Evolutionary conservation across 2,888 invertebrate species (phyloP).

Genomic region (Caenorhabditis doughertyi): DNA sequence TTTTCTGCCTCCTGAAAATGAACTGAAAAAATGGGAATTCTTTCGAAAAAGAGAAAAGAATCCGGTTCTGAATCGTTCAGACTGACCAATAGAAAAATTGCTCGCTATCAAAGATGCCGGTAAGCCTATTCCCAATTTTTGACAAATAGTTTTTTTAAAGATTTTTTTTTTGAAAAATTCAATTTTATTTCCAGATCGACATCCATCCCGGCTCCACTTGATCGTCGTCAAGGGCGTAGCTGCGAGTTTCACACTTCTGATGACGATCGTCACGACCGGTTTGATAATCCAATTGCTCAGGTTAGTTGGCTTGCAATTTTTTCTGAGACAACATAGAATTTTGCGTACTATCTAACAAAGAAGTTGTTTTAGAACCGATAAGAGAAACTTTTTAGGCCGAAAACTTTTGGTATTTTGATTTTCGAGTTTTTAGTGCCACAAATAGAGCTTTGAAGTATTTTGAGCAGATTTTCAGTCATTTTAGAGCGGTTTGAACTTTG

Average conservation of each 20-base stretch:
- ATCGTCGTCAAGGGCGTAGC: slow-evolving; percentile 74
- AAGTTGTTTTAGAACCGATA: no score
- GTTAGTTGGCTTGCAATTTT: slow-evolving; percentile 35
- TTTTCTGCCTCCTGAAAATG: no score
- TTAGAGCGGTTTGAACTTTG: no score
- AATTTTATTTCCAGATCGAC: slow-evolving; percentile 63
- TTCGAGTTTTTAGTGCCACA: no score
- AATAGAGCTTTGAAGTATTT: no score
- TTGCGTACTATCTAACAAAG: no score
- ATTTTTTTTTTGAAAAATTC: no score
- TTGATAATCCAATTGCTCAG: slow-evolving; percentile 77
- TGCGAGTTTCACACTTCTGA: slow-evolving; percentile 74
- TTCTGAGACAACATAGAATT: not conserved
- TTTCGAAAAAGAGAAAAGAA: slow-evolving; percentile 22
- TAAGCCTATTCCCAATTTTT: no score
- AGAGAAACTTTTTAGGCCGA: no score
- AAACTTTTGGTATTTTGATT: no score
- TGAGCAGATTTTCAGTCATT: no score
- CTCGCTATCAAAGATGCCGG: not conserved
- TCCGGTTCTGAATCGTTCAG: slow-evolving; percentile 19
- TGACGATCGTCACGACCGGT: slow-evolving; percentile 67
- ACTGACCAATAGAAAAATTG: slow-evolving; percentile 19
- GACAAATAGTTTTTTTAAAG: no score
- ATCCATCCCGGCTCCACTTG: slow-evolving; percentile 69
- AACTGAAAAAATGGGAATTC: slow-evolving; percentile 24